Evolutionary conservation across 1,140 invertebrate genomes (phyloP).

Genomic region (Aphelenchoides fujianensis): DNA sequence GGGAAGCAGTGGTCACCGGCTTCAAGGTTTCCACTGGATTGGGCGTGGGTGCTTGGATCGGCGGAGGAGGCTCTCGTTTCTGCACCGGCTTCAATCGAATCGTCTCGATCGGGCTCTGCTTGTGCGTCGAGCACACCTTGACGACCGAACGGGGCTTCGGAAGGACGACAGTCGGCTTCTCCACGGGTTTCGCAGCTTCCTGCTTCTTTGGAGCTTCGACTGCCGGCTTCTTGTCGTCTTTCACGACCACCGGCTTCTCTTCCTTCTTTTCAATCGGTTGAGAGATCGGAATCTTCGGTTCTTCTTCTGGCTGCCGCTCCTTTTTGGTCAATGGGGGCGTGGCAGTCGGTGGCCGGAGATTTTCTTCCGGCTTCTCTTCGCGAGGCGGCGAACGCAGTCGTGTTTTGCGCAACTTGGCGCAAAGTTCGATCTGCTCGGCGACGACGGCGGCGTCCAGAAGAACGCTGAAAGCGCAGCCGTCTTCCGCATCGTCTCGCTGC

Average conservation of each 20-base stretch:
- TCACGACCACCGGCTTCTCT: not conserved
- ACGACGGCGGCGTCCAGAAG: not conserved
- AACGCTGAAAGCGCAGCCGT: not conserved
- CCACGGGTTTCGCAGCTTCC: not conserved
- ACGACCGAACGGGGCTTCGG: not conserved
- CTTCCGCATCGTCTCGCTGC: not conserved
- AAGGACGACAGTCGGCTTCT: not conserved
- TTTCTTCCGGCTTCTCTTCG: no score
- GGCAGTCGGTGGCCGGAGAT: no score
- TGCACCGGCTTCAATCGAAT: not conserved
- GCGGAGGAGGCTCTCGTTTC: not conserved
- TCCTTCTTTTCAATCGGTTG: conserved; percentile 12
- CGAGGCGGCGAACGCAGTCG: not conserved
- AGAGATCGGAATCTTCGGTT: not conserved
- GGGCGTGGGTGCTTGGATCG: not conserved
- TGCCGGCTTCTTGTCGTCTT: not conserved
- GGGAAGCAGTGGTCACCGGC: not conserved
- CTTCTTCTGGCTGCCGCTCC: not conserved
- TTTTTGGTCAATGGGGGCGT: not conserved
- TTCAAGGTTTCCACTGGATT: not conserved
- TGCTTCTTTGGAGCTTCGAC: not conserved
- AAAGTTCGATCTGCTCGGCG: not conserved
- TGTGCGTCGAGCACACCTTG: conserved; percentile 4
- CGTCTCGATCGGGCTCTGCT: not conserved
- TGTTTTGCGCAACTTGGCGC: not conserved